These are phyloP conservation scores for Grapholita molesta DNA, from an alignment of 1,140 invertebrate species.

Conservation along the genomic window DNA sequence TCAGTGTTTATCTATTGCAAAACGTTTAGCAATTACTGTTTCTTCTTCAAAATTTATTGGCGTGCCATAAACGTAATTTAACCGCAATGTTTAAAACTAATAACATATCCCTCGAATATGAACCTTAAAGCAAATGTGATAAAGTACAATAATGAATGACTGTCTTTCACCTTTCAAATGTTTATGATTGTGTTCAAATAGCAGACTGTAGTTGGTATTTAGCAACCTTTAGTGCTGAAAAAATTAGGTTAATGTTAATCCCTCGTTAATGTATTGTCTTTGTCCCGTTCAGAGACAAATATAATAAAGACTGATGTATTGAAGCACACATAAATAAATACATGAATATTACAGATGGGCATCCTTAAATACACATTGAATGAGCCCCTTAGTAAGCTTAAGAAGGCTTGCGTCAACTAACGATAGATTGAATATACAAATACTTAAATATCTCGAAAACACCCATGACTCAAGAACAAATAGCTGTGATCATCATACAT, in stretches of 20 bases:
- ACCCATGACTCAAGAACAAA: too few relatives aligned
- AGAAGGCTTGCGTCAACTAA: too few relatives aligned
- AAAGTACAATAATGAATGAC: background rate
- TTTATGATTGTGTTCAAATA: background rate
- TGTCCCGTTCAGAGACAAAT: background rate
- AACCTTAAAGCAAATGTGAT: background rate
- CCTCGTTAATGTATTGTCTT: background rate
- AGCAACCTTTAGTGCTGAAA: background rate
- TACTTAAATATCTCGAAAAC: too few relatives aligned
- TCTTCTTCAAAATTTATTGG: background rate
- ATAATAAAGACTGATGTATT: background rate
- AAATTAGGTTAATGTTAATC: background rate
- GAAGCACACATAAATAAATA: too few relatives aligned
- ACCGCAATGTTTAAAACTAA: too few relatives aligned
- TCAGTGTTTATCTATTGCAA: too few relatives aligned
- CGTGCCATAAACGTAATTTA: background rate
- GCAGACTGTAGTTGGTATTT: background rate
- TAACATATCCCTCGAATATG: too few relatives aligned
- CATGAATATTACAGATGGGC: too few relatives aligned
- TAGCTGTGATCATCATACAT: too few relatives aligned
- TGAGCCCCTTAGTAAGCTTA: too few relatives aligned
- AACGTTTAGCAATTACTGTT: background rate
- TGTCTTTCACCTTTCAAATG: background rate
- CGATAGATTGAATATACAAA: too few relatives aligned
- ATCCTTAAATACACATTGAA: too few relatives aligned